Evolutionary conservation across 2,113 vertebrate species (phyloP).

Genomic region (Urocitellus parryii): DNA sequence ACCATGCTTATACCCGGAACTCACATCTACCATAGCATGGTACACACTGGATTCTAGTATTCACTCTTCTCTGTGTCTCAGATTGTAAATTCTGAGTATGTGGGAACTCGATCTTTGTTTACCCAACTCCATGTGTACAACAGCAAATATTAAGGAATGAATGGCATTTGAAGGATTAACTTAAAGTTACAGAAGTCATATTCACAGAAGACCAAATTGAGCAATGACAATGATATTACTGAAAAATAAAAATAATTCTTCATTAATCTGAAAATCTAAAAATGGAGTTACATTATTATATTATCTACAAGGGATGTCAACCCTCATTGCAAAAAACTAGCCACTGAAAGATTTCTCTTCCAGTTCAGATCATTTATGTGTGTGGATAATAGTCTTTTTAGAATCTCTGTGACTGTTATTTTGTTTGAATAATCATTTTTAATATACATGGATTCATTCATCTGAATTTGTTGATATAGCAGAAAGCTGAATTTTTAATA

Average conservation of each 20-base stretch:
- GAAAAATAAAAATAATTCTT: slow-evolving; percentile 63
- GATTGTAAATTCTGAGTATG: background rate
- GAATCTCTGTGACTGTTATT: slow-evolving; percentile 65
- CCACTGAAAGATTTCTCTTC: slow-evolving; percentile 1
- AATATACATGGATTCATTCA: slow-evolving; percentile 64
- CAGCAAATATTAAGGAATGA: background rate
- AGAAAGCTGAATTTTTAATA: slow-evolving; percentile 70
- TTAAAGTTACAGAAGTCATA: slow-evolving; percentile 56
- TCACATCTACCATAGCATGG: background rate
- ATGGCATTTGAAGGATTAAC: background rate
- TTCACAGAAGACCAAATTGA: slow-evolving; percentile 20
- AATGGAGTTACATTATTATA: background rate
- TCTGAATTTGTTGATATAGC: slow-evolving; percentile 65
- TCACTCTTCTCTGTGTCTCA: background rate
- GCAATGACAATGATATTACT: slow-evolving; percentile 26
- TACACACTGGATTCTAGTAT: background rate
- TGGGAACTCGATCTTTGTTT: background rate
- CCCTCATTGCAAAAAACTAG: slow-evolving; percentile 39
- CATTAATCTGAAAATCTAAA: slow-evolving; percentile 5
- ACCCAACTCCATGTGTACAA: background rate
- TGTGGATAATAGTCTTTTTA: slow-evolving; percentile 66
- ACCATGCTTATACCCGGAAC: background rate
- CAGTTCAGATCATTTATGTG: slow-evolving; percentile 61
- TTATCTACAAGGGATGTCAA: slow-evolving; percentile 45
- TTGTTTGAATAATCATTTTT: slow-evolving; percentile 77